These are phyloP conservation scores for Trilocha varians DNA, from an alignment of 2,888 invertebrate genomes.

Conservation along the genomic window DNA sequence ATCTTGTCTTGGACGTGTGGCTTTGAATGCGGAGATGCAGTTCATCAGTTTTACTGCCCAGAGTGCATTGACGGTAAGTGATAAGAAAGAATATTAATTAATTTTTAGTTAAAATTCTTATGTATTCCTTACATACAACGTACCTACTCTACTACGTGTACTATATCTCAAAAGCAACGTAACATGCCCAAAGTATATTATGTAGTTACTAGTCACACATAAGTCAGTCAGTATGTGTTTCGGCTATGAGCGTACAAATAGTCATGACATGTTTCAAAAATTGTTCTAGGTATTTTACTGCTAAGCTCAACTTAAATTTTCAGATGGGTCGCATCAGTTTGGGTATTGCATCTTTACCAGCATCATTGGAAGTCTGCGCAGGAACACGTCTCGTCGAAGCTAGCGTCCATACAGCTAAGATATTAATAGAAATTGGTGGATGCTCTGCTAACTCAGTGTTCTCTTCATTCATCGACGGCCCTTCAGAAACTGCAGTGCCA, in stretches of 20 bases:
- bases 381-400: constrained; percentile 41
- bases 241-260: no score
- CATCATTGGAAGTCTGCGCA: constrained; percentile 50
- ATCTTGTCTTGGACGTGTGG: constrained; percentile 40
- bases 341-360: constrained; percentile 41
- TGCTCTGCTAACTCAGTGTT: constrained; percentile 43
- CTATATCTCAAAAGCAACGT: no score
- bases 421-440: constrained; percentile 45
- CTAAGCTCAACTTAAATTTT: not conserved
- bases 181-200: no score
- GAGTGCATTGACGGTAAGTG: constrained; percentile 41
- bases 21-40: constrained; percentile 40
- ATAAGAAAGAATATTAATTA: no score
- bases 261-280: not conserved
- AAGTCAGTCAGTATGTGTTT: no score
- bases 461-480: constrained; percentile 24
- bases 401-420: constrained; percentile 39
- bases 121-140: no score
- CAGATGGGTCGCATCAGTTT: constrained; percentile 52
- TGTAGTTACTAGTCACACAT: no score
- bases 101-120: no score
- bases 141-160: no score
- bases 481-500: constrained; percentile 2
- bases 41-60: constrained; percentile 33
- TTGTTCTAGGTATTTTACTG: not conserved